A percentile compares a stretch with the other conserved stretches of the same genome.
Evolutionary conservation across 2,888 invertebrate genomes (phyloP).

Genomic region (Scrobipalpa atriplicella): DNA sequence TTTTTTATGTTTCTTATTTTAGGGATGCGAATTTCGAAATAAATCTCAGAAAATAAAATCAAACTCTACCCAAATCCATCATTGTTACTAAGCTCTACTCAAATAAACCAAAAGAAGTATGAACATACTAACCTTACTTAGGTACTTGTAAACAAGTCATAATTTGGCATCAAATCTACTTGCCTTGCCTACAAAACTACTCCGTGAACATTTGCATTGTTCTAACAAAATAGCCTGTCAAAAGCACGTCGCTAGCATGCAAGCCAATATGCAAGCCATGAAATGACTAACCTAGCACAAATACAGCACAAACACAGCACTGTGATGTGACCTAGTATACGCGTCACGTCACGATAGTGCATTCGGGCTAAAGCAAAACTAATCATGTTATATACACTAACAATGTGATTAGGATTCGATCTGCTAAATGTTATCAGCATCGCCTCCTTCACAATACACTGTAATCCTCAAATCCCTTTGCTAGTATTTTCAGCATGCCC

Average conservation of each 20-base stretch:
- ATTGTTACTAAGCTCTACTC: too few species aligned
- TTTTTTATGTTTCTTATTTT: too few species aligned
- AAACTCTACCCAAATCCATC: too few species aligned
- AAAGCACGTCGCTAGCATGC: neutral
- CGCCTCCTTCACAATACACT: too few species aligned
- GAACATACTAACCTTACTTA: neutral
- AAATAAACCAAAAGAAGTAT: too few species aligned
- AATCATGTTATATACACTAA: neutral
- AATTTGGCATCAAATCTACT: neutral
- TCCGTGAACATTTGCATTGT: neutral
- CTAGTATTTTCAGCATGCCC: too few species aligned
- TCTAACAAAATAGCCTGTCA: neutral
- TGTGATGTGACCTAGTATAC: too few species aligned
- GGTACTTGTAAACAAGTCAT: neutral
- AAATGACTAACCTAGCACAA: slow-evolving; percentile 11
- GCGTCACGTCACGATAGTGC: too few species aligned
- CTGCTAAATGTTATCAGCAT: neutral
- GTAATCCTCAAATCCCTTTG: too few species aligned
- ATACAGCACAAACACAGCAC: neutral
- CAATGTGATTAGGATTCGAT: neutral
- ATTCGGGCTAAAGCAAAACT: neutral
- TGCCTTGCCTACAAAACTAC: neutral
- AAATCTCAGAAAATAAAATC: too few species aligned
- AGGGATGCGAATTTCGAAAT: too few species aligned
- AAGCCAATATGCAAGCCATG: neutral